Evolutionary conservation across 2,113 vertebrate genomes (phyloP).

Genomic region (Myotis davidii): DNA sequence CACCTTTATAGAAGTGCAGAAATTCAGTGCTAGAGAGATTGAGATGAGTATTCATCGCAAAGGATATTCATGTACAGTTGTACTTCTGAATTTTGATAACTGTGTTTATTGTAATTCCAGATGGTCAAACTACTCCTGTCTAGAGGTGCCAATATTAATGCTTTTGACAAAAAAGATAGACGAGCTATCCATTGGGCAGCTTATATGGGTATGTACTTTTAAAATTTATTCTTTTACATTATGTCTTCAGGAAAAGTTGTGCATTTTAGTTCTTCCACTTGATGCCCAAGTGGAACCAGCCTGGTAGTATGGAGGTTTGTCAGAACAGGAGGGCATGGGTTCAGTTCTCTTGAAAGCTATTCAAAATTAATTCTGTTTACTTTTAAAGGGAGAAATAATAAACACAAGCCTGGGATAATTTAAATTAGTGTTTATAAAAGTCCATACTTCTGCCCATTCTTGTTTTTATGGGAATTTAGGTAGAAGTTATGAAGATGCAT

Average conservation of each 20-base stretch:
- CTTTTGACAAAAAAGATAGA: conserved; percentile 99
- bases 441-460: background rate
- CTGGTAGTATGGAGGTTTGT: background rate
- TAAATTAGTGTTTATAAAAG: conserved; percentile 33
- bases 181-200: conserved; percentile 99
- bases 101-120: conserved; percentile 83
- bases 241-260: conserved; percentile 9
- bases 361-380: conserved; percentile 37
- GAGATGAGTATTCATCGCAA: background rate
- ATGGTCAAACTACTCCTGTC: conserved; percentile 98
- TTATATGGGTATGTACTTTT: conserved; percentile 94
- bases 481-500: background rate
- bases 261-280: conserved; percentile 9
- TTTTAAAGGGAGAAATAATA: background rate
- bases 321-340: background rate
- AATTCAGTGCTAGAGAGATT: background rate
- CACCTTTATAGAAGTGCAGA: background rate
- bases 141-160: conserved; percentile 99
- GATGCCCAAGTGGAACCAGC: background rate
- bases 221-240: background rate
- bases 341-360: background rate
- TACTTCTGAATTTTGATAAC: conserved; percentile 31
- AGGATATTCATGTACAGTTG: background rate
- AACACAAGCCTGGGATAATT: background rate
- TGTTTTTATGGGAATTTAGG: conserved; percentile 16